Percentiles rank a stretch among this genome's conserved stretches.
Evolutionary conservation across 2,888 invertebrate species (phyloP).

Genomic region (Dicyrtoma fusca): DNA sequence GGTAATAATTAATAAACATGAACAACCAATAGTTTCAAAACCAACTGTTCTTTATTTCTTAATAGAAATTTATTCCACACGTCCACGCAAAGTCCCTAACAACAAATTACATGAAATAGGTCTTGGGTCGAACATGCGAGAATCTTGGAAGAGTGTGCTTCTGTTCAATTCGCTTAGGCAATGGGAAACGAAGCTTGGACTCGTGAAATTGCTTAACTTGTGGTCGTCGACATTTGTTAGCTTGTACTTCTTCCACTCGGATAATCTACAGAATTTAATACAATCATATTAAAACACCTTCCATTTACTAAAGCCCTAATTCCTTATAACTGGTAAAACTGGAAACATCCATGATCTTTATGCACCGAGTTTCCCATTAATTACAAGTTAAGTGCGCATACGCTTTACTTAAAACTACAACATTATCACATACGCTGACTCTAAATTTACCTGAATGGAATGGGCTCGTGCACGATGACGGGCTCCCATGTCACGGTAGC

Average conservation of each 20-base stretch:
- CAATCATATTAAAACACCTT: too few relatives aligned
- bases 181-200: constrained; percentile 93
- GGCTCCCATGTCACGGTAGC: constrained; percentile 98
- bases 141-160: constrained; percentile 81
- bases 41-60: constrained; percentile 35
- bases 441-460: constrained; percentile 76
- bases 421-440: too few relatives aligned
- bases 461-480: constrained; percentile 97
- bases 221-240: constrained; percentile 86
- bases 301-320: too few relatives aligned
- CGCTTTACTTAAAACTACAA: too few relatives aligned
- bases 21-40: constrained; percentile 12
- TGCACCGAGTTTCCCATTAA: too few relatives aligned
- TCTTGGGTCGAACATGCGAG: constrained; percentile 80
- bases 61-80: constrained; percentile 14
- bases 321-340: too few relatives aligned
- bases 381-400: too few relatives aligned
- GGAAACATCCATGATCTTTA: too few relatives aligned
- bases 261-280: constrained; percentile 81
- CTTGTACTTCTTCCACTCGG: constrained; percentile 89
- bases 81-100: not conserved
- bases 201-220: constrained; percentile 99
- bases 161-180: constrained; percentile 87
- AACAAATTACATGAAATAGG: constrained; percentile 69
- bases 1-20: not conserved